Percentiles rank a stretch among this genome's conserved stretches.
Evolutionary conservation across 1,140 invertebrate genomes (phyloP).

Genomic region (Drosophila trapezifrons): DNA sequence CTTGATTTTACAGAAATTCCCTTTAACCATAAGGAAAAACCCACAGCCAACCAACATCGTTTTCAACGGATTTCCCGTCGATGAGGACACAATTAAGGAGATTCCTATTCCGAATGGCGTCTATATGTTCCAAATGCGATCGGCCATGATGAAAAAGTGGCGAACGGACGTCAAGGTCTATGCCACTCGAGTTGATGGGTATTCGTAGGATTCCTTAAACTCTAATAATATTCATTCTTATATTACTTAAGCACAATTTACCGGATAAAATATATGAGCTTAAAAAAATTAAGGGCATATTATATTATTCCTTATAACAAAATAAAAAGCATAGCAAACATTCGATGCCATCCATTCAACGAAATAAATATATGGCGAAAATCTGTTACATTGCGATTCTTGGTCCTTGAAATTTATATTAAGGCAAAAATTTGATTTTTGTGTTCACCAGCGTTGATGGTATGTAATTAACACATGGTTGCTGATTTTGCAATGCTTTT

Average conservation of each 20-base stretch:
- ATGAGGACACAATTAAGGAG: conserved; percentile 44
- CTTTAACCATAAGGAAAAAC: not conserved
- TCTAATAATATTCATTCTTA: not conserved
- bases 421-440: too few relatives aligned
- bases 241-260: not conserved
- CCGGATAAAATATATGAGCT: too few relatives aligned
- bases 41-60: not conserved
- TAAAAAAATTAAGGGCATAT: too few relatives aligned
- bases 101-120: conserved; percentile 51
- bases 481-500: too few relatives aligned
- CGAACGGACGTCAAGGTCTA: conserved; percentile 24
- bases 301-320: too few relatives aligned
- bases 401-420: too few relatives aligned
- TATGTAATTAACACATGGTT: too few relatives aligned
- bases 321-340: too few relatives aligned
- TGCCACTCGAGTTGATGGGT: conserved; percentile 12
- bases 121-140: conserved; percentile 41
- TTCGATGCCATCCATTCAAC: too few relatives aligned
- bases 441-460: too few relatives aligned
- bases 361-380: too few relatives aligned
- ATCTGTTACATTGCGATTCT: too few relatives aligned
- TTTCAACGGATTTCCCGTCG: conserved; percentile 27
- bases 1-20: not conserved
- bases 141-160: conserved; percentile 32
- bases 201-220: not conserved